Conservation (phyloP, 2,797 vertebrate genomes). For the Basileuterus tristriatus region DNA sequence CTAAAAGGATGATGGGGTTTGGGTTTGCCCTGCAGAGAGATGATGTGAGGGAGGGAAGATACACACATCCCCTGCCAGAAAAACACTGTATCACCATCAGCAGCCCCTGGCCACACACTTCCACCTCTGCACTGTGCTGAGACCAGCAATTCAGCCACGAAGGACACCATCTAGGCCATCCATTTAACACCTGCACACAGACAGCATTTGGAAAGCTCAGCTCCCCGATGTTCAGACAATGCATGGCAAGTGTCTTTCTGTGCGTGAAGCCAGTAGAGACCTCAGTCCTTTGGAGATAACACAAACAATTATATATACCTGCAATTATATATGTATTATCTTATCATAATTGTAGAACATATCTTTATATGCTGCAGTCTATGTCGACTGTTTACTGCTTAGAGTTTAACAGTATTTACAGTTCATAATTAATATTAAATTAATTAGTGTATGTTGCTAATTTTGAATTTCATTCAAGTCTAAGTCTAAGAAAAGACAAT, state of each 20-base stretch:
- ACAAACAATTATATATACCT: neutral
- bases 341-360: neutral
- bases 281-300: neutral
- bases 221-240: rapidly evolving
- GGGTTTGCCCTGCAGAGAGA: neutral
- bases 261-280: neutral
- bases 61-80: neutral
- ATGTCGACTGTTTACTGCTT: neutral
- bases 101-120: neutral
- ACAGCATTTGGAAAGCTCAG: neutral
- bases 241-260: neutral
- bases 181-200: neutral
- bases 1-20: neutral
- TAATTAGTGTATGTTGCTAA: neutral
- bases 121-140: neutral
- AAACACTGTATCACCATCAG: rapidly evolving
- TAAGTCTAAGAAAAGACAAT: neutral
- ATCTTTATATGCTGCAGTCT: neutral
- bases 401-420: neutral
- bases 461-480: neutral
- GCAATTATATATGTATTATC: neutral
- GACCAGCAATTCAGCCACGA: neutral
- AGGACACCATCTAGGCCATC: neutral
- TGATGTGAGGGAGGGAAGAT: neutral
- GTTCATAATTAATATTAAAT: neutral